Conservation (phyloP, 2,888 invertebrate species). For the Villa cingulata region DNA sequence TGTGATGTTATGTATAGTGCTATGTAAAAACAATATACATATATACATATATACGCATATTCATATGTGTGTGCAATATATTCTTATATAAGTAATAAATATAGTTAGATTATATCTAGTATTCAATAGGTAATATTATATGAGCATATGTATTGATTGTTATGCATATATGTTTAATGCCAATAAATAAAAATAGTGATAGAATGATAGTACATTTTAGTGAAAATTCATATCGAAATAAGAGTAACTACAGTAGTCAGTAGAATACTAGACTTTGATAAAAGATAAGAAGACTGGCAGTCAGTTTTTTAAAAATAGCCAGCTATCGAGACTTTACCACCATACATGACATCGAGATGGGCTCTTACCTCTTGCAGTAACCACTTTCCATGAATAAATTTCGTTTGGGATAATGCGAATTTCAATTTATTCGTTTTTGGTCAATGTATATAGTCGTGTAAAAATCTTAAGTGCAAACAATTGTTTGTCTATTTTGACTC, state of each 20-base stretch:
- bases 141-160: no score
- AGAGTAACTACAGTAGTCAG: slow-evolving; percentile 6
- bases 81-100: no score
- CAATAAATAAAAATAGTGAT: background rate
- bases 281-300: slow-evolving; percentile 9
- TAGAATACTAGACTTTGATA: slow-evolving; percentile 11
- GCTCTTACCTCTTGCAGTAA: slow-evolving; percentile 6
- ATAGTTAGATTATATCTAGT: no score
- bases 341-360: slow-evolving; percentile 8
- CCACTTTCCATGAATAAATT: slow-evolving; percentile 14
- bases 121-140: no score
- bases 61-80: no score
- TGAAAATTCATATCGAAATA: slow-evolving; percentile 1
- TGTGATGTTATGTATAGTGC: no score
- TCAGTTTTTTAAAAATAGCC: background rate
- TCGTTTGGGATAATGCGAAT: slow-evolving; percentile 10
- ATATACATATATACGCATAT: no score
- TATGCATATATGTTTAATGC: no score
- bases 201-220: background rate
- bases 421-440: slow-evolving; percentile 12
- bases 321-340: slow-evolving; percentile 7
- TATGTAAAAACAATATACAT: no score
- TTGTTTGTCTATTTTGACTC: slow-evolving; percentile 33
- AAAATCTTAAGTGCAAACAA: slow-evolving; percentile 39
- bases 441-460: slow-evolving; percentile 30